phyloP scores from a whole-genome alignment of 2,797 vertebrate genomes.

The Ibycter americanus region DNA sequence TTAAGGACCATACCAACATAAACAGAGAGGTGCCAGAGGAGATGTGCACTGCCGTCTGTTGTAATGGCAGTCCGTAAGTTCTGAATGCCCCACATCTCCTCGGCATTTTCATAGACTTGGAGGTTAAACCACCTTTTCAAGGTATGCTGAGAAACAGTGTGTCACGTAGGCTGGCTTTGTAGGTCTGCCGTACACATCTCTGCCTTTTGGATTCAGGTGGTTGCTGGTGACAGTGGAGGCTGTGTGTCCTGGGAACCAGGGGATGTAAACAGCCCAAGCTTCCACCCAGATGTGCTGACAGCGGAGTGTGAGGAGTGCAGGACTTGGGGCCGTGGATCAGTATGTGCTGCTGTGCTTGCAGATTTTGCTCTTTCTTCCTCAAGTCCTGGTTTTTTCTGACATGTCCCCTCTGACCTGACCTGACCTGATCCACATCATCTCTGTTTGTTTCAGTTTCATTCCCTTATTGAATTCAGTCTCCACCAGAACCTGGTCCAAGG shows the following conservation, averaged over 20 bases:
- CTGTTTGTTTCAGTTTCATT: background rate
- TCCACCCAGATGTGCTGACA: background rate
- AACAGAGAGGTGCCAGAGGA: background rate
- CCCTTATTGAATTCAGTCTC: background rate
- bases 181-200: background rate
- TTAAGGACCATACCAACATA: background rate
- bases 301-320: background rate
- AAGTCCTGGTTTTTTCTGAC: background rate
- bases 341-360: background rate
- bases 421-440: background rate
- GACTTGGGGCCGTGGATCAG: background rate
- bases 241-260: background rate
- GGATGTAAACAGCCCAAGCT: background rate
- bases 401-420: background rate
- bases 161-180: background rate
- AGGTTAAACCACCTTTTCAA: background rate
- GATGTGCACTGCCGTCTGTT: background rate
- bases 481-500: background rate
- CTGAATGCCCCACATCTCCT: background rate
- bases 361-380: background rate
- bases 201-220: background rate
- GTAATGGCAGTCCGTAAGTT: background rate
- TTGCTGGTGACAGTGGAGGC: background rate
- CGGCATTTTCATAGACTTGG: background rate
- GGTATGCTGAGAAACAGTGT: background rate